Base-by-base conservation (phyloP, 2,797 vertebrate genomes). In the Manis javanica region DNA sequence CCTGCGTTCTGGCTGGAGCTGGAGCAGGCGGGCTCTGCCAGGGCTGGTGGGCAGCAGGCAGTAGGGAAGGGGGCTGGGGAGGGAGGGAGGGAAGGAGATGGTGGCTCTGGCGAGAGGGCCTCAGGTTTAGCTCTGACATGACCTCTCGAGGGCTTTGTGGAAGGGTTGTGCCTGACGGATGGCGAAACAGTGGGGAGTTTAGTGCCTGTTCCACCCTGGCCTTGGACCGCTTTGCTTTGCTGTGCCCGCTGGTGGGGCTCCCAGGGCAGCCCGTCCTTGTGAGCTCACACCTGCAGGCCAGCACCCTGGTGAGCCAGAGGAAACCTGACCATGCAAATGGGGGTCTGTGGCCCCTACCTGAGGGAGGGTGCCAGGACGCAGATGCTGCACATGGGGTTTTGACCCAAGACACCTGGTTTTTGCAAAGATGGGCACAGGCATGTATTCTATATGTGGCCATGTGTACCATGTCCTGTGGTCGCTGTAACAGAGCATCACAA, bases 381-480 rank as follows among this genome's bases (percentile, higher is more conserved):
- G 42, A 24, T 37, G 42, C 39, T 0, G 16, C 55, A 18, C 21
- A 13, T 5, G 1, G 4, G 13, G 6, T 13, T 90, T 78, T 24
- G 37, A 31, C 61, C 61, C 68, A 49, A 90, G 46, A 64, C 2
- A 4, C n/a, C 6, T 2, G 68, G 24, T 19, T 26, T 61, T n/a
- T 39, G 57, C 57, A 53, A 31, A 75, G 69, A n/a, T 24, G 7
- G 21, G 13, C 12, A n/a, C 11, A 12, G 34, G 6, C 12, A 0
- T 15, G 24, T 23, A 15, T 31, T 8, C 46, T 53, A 2, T 14
- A 21, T 1, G 4, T 31, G 59, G 18, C 46, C 86, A 10, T 51
- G 8, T 0, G 3, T 1, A 5, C 51, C 11, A 4, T 5, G 29
- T 24, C 63, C 75, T 14, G 14, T 0, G 1, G 63, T 46, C 4